These are phyloP conservation scores for Gymnogyps californianus DNA, from an alignment of 2,113 vertebrate genomes.

Conservation along the genomic window DNA sequence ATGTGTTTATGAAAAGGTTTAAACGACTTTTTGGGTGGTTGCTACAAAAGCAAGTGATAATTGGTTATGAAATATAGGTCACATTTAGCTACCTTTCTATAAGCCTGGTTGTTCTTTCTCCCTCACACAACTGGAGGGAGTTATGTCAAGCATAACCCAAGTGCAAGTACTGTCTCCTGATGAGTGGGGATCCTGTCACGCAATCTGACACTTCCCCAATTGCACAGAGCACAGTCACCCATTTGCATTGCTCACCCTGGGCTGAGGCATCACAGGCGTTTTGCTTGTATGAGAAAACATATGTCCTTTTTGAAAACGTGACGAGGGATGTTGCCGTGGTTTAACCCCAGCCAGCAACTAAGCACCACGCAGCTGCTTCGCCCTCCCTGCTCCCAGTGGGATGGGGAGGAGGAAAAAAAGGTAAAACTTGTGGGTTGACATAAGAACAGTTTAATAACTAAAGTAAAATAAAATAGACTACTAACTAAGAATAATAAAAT, in stretches of 20 bases:
- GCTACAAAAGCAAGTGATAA: not conserved
- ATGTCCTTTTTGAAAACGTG: not conserved
- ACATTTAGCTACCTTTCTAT: not conserved
- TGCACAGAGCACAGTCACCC: not conserved
- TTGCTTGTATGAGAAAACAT: not conserved
- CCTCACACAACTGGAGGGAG: not conserved
- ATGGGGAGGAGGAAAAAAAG: too few species aligned
- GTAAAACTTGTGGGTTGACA: too few species aligned
- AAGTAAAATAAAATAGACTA: too few species aligned
- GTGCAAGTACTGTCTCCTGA: not conserved
- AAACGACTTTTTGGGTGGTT: not conserved
- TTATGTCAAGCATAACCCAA: not conserved
- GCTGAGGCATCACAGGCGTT: not conserved
- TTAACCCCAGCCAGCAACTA: too few species aligned
- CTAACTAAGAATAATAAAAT: too few species aligned
- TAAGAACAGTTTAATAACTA: too few species aligned
- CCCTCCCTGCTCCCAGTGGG: too few species aligned
- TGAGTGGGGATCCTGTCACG: not conserved
- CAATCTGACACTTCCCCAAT: not conserved
- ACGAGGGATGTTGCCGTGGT: not conserved
- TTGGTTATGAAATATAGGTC: not conserved
- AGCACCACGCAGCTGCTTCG: too few species aligned
- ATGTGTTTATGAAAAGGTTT: not conserved
- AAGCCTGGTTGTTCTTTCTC: not conserved
- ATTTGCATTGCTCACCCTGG: not conserved